Evolutionary conservation across 1,140 invertebrate genomes (phyloP).

Genomic region (Drosophila varians): DNA sequence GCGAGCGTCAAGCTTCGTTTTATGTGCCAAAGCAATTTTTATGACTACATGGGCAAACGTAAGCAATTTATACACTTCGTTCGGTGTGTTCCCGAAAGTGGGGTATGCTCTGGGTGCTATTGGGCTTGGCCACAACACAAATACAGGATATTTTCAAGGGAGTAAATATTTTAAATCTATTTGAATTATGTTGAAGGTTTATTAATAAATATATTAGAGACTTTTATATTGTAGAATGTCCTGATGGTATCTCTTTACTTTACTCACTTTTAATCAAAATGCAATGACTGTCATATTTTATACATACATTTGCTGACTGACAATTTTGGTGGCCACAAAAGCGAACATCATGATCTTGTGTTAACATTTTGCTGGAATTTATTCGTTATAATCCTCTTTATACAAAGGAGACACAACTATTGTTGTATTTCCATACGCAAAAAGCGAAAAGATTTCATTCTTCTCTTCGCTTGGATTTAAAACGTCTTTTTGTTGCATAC

Average conservation of each 20-base stretch:
- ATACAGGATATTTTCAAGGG: not conserved
- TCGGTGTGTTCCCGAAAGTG: conserved; percentile 2
- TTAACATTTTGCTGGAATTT: conserved; percentile 5
- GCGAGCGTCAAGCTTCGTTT: conserved; percentile 60
- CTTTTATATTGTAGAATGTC: no score
- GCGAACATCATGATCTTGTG: not conserved
- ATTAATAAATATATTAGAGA: no score
- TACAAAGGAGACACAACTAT: conserved; percentile 7
- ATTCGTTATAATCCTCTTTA: conserved; percentile 23
- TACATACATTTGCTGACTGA: not conserved
- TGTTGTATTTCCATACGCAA: not conserved
- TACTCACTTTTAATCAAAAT: not conserved
- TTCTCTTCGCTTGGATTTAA: conserved; percentile 19
- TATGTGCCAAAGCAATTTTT: conserved; percentile 71
- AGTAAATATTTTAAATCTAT: not conserved
- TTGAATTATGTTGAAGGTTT: no score
- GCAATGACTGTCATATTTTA: not conserved
- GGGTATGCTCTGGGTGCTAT: conserved; percentile 10
- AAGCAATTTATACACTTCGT: conserved; percentile 62
- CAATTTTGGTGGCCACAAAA: not conserved
- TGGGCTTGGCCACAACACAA: not conserved
- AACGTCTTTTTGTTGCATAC: conserved; percentile 22
- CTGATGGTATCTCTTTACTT: no score
- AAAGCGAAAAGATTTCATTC: conserved; percentile 4
- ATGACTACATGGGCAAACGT: conserved; percentile 61